Evolutionary conservation across 2,113 vertebrate species (phyloP).

Genomic region (Sander vitreus): DNA sequence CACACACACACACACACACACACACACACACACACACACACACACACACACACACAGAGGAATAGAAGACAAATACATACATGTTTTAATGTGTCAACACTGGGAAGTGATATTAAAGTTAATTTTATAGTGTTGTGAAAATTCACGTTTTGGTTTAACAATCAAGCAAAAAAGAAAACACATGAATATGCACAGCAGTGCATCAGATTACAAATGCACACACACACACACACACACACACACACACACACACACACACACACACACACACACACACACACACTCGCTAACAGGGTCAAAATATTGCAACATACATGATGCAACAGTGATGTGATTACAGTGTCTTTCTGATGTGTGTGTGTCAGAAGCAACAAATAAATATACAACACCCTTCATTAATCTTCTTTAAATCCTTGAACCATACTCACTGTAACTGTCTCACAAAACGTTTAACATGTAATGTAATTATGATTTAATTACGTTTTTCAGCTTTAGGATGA

Average conservation of each 20-base stretch:
- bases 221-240: background rate
- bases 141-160: constrained; percentile 8
- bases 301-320: constrained; percentile 6
- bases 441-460: constrained; percentile 6
- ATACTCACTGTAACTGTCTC: background rate
- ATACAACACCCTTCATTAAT: background rate
- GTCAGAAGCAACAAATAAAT: constrained; percentile 11
- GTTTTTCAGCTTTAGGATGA: background rate
- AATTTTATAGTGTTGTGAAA: background rate
- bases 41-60: background rate
- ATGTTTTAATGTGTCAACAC: constrained; percentile 38
- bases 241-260: background rate
- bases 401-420: constrained; percentile 10
- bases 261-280: background rate
- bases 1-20: background rate
- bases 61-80: background rate
- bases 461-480: constrained; percentile 24
- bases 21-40: background rate
- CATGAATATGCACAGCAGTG: background rate
- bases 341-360: constrained; percentile 1
- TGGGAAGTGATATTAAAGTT: background rate
- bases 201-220: background rate
- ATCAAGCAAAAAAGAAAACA: background rate
- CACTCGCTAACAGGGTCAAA: background rate
- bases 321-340: constrained; percentile 24